These are phyloP conservation scores for Physocephala rufipes DNA, from an alignment of 2,888 invertebrate genomes.

Conservation along the genomic window DNA sequence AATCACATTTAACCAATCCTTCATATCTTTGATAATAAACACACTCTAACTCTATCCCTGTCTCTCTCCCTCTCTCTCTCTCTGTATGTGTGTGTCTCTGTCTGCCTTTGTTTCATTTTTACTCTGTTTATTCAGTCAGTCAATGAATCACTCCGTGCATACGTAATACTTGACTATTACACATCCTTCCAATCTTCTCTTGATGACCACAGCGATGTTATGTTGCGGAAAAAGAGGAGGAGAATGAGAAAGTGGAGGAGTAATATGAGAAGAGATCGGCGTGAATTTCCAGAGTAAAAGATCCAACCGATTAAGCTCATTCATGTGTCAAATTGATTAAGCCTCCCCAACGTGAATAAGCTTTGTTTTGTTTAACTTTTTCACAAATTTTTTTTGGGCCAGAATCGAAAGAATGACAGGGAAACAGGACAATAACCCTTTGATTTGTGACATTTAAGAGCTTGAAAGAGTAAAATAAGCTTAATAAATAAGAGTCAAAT, in stretches of 20 bases:
- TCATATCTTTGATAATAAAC: not conserved
- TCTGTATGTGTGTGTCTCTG: no score
- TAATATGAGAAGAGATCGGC: not conserved
- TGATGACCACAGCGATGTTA: not conserved
- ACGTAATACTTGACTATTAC: no score
- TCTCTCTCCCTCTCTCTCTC: no score
- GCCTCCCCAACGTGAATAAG: constrained; percentile 58
- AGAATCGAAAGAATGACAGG: not conserved
- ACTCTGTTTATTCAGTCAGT: constrained; percentile 1
- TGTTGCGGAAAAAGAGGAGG: no score
- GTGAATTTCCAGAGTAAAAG: not conserved
- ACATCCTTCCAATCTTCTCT: no score
- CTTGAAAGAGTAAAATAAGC: not conserved
- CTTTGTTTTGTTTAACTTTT: constrained; percentile 30
- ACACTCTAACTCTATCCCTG: not conserved
- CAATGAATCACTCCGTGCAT: constrained; percentile 18
- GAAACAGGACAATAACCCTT: no score
- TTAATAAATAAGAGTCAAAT: no score
- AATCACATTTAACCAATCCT: not conserved
- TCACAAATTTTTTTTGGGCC: constrained; percentile 9
- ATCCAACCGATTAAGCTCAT: constrained; percentile 48
- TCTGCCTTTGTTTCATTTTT: not conserved
- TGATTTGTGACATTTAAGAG: no score
- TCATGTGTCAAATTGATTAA: constrained; percentile 58
- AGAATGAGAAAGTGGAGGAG: not conserved